Evolutionary conservation across 2,888 invertebrate genomes (phyloP).

Genomic region (Tethea ocularis): DNA sequence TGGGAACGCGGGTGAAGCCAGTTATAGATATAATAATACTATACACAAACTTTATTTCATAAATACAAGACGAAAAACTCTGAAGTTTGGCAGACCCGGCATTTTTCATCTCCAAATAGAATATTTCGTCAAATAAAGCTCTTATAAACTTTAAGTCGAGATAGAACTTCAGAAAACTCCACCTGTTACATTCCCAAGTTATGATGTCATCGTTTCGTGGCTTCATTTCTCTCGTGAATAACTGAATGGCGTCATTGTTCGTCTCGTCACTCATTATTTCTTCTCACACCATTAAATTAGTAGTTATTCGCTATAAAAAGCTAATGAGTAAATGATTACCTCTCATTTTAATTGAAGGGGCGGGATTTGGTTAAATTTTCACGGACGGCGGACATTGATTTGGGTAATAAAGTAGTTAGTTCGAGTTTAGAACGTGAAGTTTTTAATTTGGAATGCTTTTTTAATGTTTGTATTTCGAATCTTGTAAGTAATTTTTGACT

Average conservation of each 20-base stretch:
- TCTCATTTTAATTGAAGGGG: no score
- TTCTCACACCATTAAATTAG: neutral
- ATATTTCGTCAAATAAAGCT: neutral
- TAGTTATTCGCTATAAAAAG: neutral
- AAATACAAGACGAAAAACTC: neutral
- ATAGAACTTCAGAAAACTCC: neutral
- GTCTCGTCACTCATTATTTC: conserved; percentile 1
- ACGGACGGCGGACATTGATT: no score
- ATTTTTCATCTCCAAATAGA: neutral
- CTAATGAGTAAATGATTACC: neutral
- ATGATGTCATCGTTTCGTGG: neutral
- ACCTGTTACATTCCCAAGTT: neutral
- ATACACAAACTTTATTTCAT: neutral
- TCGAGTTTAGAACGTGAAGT: neutral
- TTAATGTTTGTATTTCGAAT: no score
- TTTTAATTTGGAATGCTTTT: neutral
- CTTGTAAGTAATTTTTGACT: no score
- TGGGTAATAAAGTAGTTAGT: neutral
- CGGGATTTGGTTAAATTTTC: no score
- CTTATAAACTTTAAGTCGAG: neutral
- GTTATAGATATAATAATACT: no score
- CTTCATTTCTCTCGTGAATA: conserved; percentile 4
- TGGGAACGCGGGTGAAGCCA: no score
- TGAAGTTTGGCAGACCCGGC: neutral
- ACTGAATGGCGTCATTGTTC: neutral